phyloP scores from a whole-genome alignment of 2,797 vertebrate genomes.

The Phoxinus dragarum region DNA sequence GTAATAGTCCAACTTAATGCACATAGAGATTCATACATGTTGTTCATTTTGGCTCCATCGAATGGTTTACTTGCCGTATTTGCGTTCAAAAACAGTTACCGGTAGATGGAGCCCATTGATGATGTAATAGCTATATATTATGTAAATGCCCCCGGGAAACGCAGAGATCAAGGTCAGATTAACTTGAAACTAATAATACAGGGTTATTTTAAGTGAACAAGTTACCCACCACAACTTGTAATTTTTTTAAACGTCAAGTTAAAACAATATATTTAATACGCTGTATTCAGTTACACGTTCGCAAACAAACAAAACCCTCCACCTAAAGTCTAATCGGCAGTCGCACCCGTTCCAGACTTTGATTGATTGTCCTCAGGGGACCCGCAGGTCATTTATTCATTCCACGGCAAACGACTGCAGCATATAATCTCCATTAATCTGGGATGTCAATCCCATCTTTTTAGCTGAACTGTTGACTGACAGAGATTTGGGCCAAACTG shows the following conservation, averaged over 20 bases:
- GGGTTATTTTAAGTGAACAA: not conserved
- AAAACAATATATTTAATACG: not conserved
- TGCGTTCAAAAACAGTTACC: too few relatives aligned
- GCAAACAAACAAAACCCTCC: not conserved
- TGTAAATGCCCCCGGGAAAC: not conserved
- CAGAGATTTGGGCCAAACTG: slow-evolving; percentile 25
- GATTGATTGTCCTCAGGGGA: slow-evolving; percentile 76
- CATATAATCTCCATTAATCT: slow-evolving; percentile 82
- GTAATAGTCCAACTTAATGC: not conserved
- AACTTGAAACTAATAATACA: not conserved
- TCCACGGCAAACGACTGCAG: slow-evolving; percentile 68
- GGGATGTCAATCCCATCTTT: slow-evolving; percentile 77
- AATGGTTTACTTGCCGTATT: not conserved
- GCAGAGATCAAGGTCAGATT: not conserved
- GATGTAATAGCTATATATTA: not conserved
- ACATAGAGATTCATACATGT: not conserved
- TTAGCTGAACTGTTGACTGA: slow-evolving; percentile 66
- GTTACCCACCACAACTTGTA: not conserved
- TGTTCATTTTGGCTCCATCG: not conserved
- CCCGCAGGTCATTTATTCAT: slow-evolving; percentile 71
- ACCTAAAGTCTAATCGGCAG: not conserved
- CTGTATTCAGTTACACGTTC: not conserved
- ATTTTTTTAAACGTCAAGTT: not conserved
- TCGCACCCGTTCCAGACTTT: slow-evolving; percentile 54
- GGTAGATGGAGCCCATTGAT: too few relatives aligned